Conservation (phyloP, 2,888 invertebrate genomes). For the Stenurella melanura region DNA sequence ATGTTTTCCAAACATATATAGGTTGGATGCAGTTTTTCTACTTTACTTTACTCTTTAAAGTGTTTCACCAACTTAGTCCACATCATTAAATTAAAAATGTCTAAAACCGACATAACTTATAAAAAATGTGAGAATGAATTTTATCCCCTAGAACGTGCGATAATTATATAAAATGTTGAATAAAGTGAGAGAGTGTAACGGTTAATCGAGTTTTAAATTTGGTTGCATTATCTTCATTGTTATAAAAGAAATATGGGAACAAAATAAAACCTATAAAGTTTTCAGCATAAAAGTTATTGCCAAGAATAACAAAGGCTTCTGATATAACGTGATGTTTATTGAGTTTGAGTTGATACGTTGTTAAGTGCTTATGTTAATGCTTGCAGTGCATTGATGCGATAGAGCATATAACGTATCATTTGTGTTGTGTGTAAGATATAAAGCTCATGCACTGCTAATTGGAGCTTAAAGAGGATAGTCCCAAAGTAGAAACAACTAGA, state of each 20-base stretch:
- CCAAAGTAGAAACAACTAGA: not conserved
- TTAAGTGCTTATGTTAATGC: not conserved
- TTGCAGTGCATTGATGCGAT: not conserved
- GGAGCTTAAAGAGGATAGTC: not conserved
- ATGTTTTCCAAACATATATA: no score
- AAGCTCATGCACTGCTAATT: not conserved
- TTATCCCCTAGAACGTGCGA: no score
- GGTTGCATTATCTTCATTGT: not conserved
- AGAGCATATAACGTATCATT: not conserved
- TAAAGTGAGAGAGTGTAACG: no score
- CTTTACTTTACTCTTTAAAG: no score
- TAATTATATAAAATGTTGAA: no score
- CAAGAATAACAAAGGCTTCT: not conserved
- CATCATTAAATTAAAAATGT: no score
- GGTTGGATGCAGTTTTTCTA: no score
- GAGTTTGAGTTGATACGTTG: not conserved
- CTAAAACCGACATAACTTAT: no score
- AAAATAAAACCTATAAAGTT: not conserved
- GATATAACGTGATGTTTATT: not conserved
- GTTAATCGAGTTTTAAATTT: no score
- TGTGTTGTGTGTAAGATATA: conserved; percentile 1
- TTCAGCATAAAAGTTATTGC: not conserved
- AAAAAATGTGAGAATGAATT: no score
- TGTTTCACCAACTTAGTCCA: no score
- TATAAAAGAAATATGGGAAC: not conserved